A percentile compares a stretch with the other conserved stretches of the same genome.
Conservation (phyloP, 2,113 vertebrate species). For the Cariama cristata region DNA sequence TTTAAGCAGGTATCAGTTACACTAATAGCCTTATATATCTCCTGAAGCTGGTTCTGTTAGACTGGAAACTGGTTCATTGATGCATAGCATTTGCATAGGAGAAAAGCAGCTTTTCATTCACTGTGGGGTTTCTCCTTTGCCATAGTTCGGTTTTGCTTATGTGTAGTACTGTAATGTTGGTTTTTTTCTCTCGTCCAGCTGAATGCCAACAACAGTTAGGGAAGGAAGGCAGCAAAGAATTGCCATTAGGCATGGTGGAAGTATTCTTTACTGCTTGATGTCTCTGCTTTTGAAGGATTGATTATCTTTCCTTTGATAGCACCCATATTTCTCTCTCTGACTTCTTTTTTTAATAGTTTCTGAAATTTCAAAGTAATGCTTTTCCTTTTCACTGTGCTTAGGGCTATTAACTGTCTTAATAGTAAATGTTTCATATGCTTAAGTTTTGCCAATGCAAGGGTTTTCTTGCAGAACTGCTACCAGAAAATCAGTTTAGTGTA, state of each 20-base stretch:
- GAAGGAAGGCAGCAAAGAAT: slow-evolving; percentile 45
- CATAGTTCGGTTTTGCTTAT: background rate
- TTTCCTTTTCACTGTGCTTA: slow-evolving; percentile 36
- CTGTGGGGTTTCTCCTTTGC: background rate
- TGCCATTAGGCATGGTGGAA: slow-evolving; percentile 54
- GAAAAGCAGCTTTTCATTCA: slow-evolving; percentile 33
- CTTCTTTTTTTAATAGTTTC: background rate
- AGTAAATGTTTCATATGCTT: slow-evolving; percentile 27
- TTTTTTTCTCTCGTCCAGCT: background rate
- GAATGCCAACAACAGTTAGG: background rate
- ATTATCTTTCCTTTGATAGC: slow-evolving; percentile 47
- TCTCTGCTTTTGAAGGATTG: slow-evolving; percentile 53
- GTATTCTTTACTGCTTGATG: slow-evolving; percentile 28
- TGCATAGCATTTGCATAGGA: slow-evolving; percentile 12
- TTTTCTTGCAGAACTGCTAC: slow-evolving; percentile 8
- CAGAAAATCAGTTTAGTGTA: slow-evolving; percentile 43
- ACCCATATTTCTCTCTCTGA: slow-evolving; percentile 10
- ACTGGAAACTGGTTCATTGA: slow-evolving; percentile 16
- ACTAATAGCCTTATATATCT: slow-evolving; percentile 32
- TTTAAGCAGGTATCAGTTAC: slow-evolving; percentile 35
- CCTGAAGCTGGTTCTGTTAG: slow-evolving; percentile 27
- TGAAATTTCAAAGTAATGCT: slow-evolving; percentile 51
- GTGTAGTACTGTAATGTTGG: background rate
- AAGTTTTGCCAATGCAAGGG: slow-evolving; percentile 24
- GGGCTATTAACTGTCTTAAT: slow-evolving; percentile 56